Conservation (phyloP, 92 coral and sea anemone genomes). For the Porites divaricata region DNA sequence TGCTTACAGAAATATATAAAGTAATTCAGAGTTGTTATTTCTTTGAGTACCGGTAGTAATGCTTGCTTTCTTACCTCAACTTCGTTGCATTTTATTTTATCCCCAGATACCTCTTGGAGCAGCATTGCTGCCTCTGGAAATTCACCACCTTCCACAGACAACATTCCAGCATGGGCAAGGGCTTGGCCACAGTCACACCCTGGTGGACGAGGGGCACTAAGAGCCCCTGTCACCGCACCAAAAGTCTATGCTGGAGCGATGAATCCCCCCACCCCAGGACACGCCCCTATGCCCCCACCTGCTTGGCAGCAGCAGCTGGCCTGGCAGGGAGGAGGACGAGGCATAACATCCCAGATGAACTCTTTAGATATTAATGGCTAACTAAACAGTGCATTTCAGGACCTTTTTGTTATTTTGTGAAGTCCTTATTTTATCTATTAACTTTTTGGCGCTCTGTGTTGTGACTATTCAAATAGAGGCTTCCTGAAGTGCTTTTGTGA, state of each 20-base stretch:
- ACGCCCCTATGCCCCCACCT: slow-evolving; percentile 90
- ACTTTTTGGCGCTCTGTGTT: too few relatives aligned
- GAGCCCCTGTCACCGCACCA: slow-evolving; percentile 79
- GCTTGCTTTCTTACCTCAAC: background rate
- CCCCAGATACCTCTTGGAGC: slow-evolving; percentile 49
- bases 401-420: background rate
- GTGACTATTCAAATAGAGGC: too few relatives aligned
- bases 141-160: slow-evolving; percentile 16
- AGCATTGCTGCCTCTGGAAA: slow-evolving; percentile 21
- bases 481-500: too few relatives aligned
- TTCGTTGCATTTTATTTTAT: background rate
- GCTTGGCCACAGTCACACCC: slow-evolving; percentile 42
- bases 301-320: slow-evolving; percentile 82
- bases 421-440: background rate
- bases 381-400: background rate
- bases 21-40: too few relatives aligned
- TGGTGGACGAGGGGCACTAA: slow-evolving; percentile 74
- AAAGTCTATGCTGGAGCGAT: slow-evolving; percentile 90
- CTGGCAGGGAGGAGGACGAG: slow-evolving; percentile 10
- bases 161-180: slow-evolving; percentile 59
- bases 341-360: slow-evolving; percentile 17
- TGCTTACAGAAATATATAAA: too few relatives aligned
- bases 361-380: slow-evolving; percentile 14
- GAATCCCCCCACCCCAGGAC: slow-evolving; percentile 81
- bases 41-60: too few relatives aligned